Conservation (phyloP, 2,797 vertebrate species). For the Thalassophryne amazonica region DNA sequence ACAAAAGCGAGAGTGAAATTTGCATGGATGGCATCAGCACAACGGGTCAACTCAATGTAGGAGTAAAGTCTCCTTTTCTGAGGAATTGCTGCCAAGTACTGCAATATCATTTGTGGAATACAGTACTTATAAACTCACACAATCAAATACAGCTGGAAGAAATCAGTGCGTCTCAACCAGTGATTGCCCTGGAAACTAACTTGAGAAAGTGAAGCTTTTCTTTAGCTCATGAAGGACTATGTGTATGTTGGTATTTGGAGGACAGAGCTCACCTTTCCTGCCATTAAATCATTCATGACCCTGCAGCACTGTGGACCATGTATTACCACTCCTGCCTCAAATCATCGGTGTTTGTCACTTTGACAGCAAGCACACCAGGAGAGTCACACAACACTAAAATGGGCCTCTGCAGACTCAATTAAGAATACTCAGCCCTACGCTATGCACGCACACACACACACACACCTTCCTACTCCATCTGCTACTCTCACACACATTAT, state of each 20-base stretch:
- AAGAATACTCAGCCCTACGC: slow-evolving; percentile 34
- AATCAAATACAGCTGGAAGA: slow-evolving; percentile 18
- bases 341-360: slow-evolving; percentile 46
- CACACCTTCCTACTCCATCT: slow-evolving; percentile 11
- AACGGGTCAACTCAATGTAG: slow-evolving; percentile 1
- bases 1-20: slow-evolving; percentile 16
- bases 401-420: slow-evolving; percentile 29
- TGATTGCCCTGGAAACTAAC: no score
- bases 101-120: neutral
- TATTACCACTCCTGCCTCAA: slow-evolving; percentile 50
- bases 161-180: slow-evolving; percentile 31
- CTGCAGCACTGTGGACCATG: slow-evolving; percentile 59
- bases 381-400: slow-evolving; percentile 36
- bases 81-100: slow-evolving; percentile 19
- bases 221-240: slow-evolving; percentile 17
- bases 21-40: neutral
- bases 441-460: slow-evolving; percentile 20
- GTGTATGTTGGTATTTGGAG: slow-evolving; percentile 35
- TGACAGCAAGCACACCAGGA: slow-evolving; percentile 22
- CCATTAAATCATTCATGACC: slow-evolving; percentile 73
- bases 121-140: slow-evolving; percentile 4
- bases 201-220: slow-evolving; percentile 38
- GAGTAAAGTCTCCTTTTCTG: slow-evolving; percentile 10
- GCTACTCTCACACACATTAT: slow-evolving; percentile 2
- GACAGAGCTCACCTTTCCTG: slow-evolving; percentile 50